Evolutionary conservation across 2,888 invertebrate species (phyloP).

Genomic region (Oxycera nigricornis): DNA sequence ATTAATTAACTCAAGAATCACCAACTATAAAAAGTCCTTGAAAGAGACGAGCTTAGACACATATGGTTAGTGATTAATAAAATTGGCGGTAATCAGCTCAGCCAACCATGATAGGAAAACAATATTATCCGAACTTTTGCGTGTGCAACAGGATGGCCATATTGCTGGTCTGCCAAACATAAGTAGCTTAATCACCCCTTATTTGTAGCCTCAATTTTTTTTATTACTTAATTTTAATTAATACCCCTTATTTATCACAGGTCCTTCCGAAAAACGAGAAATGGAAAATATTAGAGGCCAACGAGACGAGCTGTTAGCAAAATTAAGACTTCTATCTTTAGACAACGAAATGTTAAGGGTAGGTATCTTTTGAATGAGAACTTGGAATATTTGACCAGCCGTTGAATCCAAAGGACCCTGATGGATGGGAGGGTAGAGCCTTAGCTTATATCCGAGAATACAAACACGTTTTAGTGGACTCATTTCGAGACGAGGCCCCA

Average conservation of each 20-base stretch:
- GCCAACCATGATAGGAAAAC: too few relatives aligned
- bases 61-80: too few relatives aligned
- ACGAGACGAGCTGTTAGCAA: constrained; percentile 54
- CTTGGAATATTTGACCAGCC: not conserved
- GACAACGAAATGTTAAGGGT: constrained; percentile 57
- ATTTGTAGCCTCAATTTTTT: too few relatives aligned
- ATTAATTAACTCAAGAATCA: too few relatives aligned
- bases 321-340: constrained; percentile 54
- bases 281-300: constrained; percentile 47
- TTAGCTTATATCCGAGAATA: constrained; percentile 64
- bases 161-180: too few relatives aligned
- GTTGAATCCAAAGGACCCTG: constrained; percentile 52
- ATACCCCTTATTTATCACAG: not conserved
- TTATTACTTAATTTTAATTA: not conserved
- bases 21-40: too few relatives aligned
- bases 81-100: too few relatives aligned
- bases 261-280: constrained; percentile 48
- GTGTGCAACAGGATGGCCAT: too few relatives aligned
- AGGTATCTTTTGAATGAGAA: too few relatives aligned
- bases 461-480: constrained; percentile 63
- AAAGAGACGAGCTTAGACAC: too few relatives aligned
- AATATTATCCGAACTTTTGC: too few relatives aligned
- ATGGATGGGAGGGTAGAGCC: constrained; percentile 65
- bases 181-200: too few relatives aligned
- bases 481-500: constrained; percentile 49